Evolutionary conservation across 2,888 invertebrate genomes (phyloP), one percentile per base, ranked within the genome.

Genomic region (Calameuta pallipes): DNA sequence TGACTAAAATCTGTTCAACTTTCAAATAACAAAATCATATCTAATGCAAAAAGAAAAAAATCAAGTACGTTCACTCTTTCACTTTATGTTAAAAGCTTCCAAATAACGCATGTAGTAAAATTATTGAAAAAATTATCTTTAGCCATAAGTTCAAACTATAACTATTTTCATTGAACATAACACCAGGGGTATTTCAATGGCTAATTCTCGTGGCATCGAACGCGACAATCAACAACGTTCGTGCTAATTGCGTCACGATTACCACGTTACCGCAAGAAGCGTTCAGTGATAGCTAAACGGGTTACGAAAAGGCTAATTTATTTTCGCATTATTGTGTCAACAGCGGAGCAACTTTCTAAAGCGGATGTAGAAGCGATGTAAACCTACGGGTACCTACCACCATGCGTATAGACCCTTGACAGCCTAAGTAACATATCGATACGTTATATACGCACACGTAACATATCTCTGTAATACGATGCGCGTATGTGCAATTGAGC

Each of bases 281-380:
- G 71, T 71, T 15, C 71, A 31, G 56, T 2, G 56, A 56, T 56
- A 31, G 71, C 31, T 30, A 71, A 71, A 30, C 71, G 31, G 12
- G 11, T 69, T 69, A 2, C 34, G 75, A 68, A 69, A 75, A 68
- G 68, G 56, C 69, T 68, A 13, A 56, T 69, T 33, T 33, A 41
- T 68, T 35, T n/a, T 33, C 36, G 4, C 75, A 34, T 41, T 41
- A 41, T 75, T 34, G 56, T 75, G 75, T 13, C 75, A 68, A 68
- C n/a, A 11, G n/a, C 30, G 12, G 31, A 9, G 71, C 71, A 31
- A 71, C 71, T 71, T 71, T 71, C 71, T 71, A 71, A 34, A 9
- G 23, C 33, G 31, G 71, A 71, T 71, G 31, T 71, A 71, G 71
- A 71, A 71, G 30, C 71, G 30, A 71, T n/a, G 56, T 56, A 56